Conservation (phyloP, 1,140 invertebrate genomes). For the Meloidogyne floridensis region DNA sequence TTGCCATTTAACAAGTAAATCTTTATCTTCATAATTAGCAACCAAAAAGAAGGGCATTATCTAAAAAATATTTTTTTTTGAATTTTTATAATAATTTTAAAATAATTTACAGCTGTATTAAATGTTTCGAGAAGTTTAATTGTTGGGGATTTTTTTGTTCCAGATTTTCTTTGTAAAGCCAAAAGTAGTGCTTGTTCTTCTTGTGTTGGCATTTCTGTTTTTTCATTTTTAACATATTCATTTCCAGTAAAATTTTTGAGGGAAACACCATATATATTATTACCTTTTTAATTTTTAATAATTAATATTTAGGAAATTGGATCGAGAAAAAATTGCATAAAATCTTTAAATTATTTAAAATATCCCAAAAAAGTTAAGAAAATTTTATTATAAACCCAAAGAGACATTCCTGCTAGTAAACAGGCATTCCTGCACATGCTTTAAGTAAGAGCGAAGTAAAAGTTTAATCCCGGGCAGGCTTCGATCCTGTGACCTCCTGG, state of each 20-base stretch:
- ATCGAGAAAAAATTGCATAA: not conserved
- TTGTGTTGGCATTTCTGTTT: not conserved
- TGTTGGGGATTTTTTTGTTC: conserved; percentile 35
- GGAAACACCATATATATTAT: conserved; percentile 61
- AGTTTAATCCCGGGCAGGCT: too few relatives aligned
- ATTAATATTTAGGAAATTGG: not conserved
- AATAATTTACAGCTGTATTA: conserved; percentile 48
- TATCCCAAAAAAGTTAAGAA: not conserved
- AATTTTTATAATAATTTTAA: not conserved
- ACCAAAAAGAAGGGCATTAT: conserved; percentile 60
- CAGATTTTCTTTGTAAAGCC: conserved; percentile 20
- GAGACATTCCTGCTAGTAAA: too few relatives aligned
- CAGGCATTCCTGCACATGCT: too few relatives aligned
- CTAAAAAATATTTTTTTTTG: conserved; percentile 4
- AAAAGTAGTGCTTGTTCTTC: conserved; percentile 22
- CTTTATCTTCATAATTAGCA: conserved; percentile 52
- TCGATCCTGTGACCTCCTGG: too few relatives aligned
- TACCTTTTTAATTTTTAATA: conserved; percentile 35
- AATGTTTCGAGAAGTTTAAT: conserved; percentile 44
- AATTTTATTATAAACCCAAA: too few relatives aligned
- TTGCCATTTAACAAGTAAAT: conserved; percentile 32
- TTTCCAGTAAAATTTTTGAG: conserved; percentile 36
- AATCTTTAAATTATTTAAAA: not conserved
- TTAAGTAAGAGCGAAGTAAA: too few relatives aligned
- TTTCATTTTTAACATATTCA: not conserved